Evolutionary conservation across 2,888 invertebrate species (phyloP).

Genomic region (Sinodicranocentrus sp.): DNA sequence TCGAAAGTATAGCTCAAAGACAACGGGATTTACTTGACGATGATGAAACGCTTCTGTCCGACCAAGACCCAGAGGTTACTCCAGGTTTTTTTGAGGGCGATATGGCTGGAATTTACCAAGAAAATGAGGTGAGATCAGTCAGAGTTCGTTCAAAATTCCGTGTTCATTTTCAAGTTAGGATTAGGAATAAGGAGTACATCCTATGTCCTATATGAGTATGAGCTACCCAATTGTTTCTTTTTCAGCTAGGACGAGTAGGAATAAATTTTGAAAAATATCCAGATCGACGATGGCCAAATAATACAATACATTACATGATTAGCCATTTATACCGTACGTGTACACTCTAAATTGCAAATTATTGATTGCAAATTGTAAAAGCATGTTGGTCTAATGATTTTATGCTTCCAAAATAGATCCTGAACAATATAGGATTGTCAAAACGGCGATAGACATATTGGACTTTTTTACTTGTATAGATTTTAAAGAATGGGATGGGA

Average conservation of each 20-base stretch:
- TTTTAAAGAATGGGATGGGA: slow-evolving; percentile 84
- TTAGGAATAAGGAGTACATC: slow-evolving; percentile 7
- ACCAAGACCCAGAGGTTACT: slow-evolving; percentile 84
- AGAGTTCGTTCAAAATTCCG: no score
- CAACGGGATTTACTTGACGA: slow-evolving; percentile 74
- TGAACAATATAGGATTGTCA: slow-evolving; percentile 82
- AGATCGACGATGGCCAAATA: slow-evolving; percentile 83
- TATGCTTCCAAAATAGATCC: slow-evolving; percentile 79
- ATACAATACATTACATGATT: slow-evolving; percentile 84
- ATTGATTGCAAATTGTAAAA: no score
- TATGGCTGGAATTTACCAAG: slow-evolving; percentile 82
- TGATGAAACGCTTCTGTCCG: slow-evolving; percentile 60
- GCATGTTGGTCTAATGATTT: neutral
- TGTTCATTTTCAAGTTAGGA: no score
- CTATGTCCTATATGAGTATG: neutral
- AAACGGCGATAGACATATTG: slow-evolving; percentile 82
- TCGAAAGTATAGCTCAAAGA: slow-evolving; percentile 73
- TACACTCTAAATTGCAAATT: no score
- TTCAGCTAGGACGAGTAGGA: slow-evolving; percentile 80
- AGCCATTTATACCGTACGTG: slow-evolving; percentile 82
- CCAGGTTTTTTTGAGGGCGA: slow-evolving; percentile 85
- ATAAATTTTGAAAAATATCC: slow-evolving; percentile 84
- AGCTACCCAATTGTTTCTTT: neutral
- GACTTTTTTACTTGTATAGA: slow-evolving; percentile 84
- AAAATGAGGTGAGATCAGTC: slow-evolving; percentile 79